These are phyloP conservation scores for Plecturocebus donacophilus DNA, from an alignment of 2,113 vertebrate species.

Conservation along the genomic window DNA sequence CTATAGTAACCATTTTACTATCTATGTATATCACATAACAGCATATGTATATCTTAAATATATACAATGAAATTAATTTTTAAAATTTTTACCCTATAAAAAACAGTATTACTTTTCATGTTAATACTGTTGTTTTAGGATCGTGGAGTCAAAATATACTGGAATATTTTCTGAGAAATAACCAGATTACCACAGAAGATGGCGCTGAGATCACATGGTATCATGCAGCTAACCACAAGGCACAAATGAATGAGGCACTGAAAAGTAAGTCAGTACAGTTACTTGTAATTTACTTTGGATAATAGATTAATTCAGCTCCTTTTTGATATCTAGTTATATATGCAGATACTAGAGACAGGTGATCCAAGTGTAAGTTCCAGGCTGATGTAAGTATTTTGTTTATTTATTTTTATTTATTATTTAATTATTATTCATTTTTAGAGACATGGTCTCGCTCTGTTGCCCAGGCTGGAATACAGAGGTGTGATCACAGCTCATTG, in stretches of 20 bases:
- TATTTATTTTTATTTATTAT: too few species aligned
- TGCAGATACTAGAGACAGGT: background rate
- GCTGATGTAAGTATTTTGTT: background rate
- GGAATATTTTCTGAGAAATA: conserved; percentile 84
- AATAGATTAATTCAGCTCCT: background rate
- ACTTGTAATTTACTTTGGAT: background rate
- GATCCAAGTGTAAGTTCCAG: background rate
- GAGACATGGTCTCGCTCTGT: too few species aligned
- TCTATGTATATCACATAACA: background rate
- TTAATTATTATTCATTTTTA: too few species aligned
- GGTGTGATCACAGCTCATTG: too few species aligned
- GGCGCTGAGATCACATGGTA: conserved; percentile 89
- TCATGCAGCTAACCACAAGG: conserved; percentile 89
- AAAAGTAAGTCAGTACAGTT: conserved; percentile 80
- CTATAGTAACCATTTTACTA: background rate
- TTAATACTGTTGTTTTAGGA: conserved; percentile 75
- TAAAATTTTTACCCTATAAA: background rate
- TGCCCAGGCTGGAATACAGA: too few species aligned
- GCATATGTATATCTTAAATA: background rate
- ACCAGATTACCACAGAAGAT: conserved; percentile 81
- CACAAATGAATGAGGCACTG: conserved; percentile 84
- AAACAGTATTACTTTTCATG: background rate
- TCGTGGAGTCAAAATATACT: conserved; percentile 85
- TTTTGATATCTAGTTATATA: background rate
- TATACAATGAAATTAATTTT: background rate